Evolutionary conservation across 2,113 vertebrate genomes (phyloP), one percentile per base, ranked within the genome.

Genomic region (Myotis brandtii): DNA sequence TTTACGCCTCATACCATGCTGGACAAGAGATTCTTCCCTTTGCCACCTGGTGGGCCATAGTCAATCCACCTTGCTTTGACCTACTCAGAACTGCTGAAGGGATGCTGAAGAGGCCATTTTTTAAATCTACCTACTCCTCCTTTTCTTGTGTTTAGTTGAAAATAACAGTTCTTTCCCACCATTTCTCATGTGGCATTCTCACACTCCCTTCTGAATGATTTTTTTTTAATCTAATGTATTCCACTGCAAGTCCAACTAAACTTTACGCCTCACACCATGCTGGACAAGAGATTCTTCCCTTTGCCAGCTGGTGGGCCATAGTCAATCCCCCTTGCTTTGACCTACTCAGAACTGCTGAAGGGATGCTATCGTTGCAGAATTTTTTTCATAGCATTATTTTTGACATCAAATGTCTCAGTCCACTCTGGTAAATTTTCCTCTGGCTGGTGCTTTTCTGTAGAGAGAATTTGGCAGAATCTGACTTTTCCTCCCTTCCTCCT

Each of bases 391-490:
- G 64, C 73, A 94, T 40, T 54, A 69, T 86, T 96, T 91, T 94
- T 69, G 52, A 70, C 40, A 86, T 95, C 86, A 56, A 70, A 81
- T 81, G 62, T 89, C 87, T 54, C 32, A 75, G 79, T 76, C 62
- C 75, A 86, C 81, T 62, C 66, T 86, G 62, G 40, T 94, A 80
- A 69, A 69, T 82, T 79, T 85, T 92, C 81, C 94, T 96, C 59
- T 95, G 32, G 27, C 93, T 96, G 34, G 56, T 84, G 20, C 52
- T 87, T 94, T 94, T 90, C 84, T 56, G 69, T 90, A 92, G 77
- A 46, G 85, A 80, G 18, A 59, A 91, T 6, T 93, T 94, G 95
- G 92, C 80, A 86, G 77, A 93, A 77, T 96, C 34, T 6, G 0
- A 9, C 12, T 90, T 97, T 73, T 95, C 79, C 95, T 62, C 10